Evolutionary conservation across 2,888 invertebrate genomes (phyloP).

Genomic region (Pseudolycoriella hygida): DNA sequence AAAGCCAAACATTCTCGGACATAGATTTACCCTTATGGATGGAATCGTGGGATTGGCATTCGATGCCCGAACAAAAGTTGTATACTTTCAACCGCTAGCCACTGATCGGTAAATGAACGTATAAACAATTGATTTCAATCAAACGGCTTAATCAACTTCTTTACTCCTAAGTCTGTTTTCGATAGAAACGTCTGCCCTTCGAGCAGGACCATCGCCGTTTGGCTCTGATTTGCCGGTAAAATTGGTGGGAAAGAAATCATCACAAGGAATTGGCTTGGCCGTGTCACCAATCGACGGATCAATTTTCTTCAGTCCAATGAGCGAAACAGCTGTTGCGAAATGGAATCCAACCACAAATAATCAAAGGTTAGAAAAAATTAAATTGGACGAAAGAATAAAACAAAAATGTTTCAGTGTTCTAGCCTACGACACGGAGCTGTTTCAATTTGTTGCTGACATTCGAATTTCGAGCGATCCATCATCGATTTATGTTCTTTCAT

Average conservation of each 20-base stretch:
- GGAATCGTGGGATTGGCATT: constrained; percentile 48
- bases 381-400: neutral
- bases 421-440: constrained; percentile 48
- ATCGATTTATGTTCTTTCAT: constrained; percentile 51
- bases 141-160: neutral
- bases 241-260: constrained; percentile 66
- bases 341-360: constrained; percentile 59
- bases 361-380: constrained; percentile 29
- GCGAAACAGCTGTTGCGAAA: constrained; percentile 62
- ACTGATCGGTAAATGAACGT: constrained; percentile 34
- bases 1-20: constrained; percentile 50
- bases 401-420: constrained; percentile 35
- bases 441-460: constrained; percentile 67
- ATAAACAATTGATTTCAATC: no score
- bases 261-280: constrained; percentile 59
- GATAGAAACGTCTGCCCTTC: constrained; percentile 52
- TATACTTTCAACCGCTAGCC: constrained; percentile 51
- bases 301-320: constrained; percentile 58
- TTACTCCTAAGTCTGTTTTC: constrained; percentile 44
- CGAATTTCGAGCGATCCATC: constrained; percentile 50
- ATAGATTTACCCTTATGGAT: constrained; percentile 46
- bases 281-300: constrained; percentile 55
- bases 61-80: constrained; percentile 33
- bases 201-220: constrained; percentile 52
- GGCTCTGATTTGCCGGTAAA: constrained; percentile 55